Percentiles rank a stretch among this genome's conserved stretches.
Conservation (phyloP, 1,140 invertebrate genomes). For the Ostrea edulis region DNA sequence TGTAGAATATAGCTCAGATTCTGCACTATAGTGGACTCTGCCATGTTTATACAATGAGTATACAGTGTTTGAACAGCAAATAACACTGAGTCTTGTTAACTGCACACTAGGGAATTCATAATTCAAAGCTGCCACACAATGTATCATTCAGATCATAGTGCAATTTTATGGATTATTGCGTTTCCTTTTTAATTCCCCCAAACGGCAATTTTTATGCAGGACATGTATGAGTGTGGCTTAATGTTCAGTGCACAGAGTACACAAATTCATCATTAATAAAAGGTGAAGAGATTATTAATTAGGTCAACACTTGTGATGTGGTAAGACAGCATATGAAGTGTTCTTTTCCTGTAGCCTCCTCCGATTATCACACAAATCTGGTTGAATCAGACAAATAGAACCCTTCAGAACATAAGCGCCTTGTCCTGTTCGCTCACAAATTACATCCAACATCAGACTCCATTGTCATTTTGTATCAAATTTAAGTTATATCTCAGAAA, state of each 20-base stretch:
- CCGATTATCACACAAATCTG: not conserved
- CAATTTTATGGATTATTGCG: not conserved
- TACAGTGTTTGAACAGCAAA: not conserved
- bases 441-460: not conserved
- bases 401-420: not conserved
- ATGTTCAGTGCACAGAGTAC: not conserved
- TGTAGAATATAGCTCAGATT: too few relatives aligned
- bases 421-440: not conserved
- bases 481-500: too few relatives aligned
- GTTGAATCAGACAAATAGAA: not conserved
- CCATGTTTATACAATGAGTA: not conserved
- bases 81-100: not conserved
- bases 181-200: not conserved
- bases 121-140: not conserved
- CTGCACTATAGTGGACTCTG: not conserved
- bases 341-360: not conserved
- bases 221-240: not conserved
- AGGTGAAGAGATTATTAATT: not conserved
- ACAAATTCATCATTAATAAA: not conserved
- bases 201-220: not conserved
- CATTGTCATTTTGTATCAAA: not conserved
- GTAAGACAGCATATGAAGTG: slow-evolving; percentile 4
- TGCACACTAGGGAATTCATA: not conserved
- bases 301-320: not conserved
- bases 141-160: not conserved